A percentile compares a stretch with the other conserved stretches of the same genome.
These are phyloP conservation scores for Forbesichthys agassizii DNA, from an alignment of 2,113 vertebrate species.

Conservation along the genomic window DNA sequence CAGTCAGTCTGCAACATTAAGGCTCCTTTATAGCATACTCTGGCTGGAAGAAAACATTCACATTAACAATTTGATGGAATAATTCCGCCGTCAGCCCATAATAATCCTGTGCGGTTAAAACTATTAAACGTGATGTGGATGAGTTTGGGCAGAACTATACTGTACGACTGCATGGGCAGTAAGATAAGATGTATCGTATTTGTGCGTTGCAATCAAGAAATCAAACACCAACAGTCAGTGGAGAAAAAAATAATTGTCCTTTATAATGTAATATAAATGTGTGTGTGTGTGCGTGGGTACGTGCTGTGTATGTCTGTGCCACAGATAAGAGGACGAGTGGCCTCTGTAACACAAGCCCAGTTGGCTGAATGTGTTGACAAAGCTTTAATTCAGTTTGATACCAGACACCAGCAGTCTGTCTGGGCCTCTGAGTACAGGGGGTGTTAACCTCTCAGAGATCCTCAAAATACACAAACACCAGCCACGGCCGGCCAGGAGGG, in stretches of 20 bases:
- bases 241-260: constrained; percentile 26
- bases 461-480: constrained; percentile 77
- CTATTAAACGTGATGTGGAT: constrained; percentile 45
- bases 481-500: constrained; percentile 55
- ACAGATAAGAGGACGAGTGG: constrained; percentile 61
- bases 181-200: constrained; percentile 34
- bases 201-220: constrained; percentile 39
- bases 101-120: constrained; percentile 27
- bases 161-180: constrained; percentile 54
- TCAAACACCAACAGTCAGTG: constrained; percentile 38
- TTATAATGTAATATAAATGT: constrained; percentile 32
- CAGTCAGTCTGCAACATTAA: constrained; percentile 11
- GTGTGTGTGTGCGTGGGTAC: constrained; percentile 25
- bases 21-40: constrained; percentile 42
- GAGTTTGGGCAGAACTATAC: constrained; percentile 44
- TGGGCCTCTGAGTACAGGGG: constrained; percentile 67
- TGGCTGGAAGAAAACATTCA: constrained; percentile 28
- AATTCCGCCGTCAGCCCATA: constrained; percentile 32
- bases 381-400: constrained; percentile 80
- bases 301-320: constrained; percentile 49
- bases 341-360: constrained; percentile 70
- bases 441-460: constrained; percentile 78
- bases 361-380: constrained; percentile 78
- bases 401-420: constrained; percentile 74
- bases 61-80: constrained; percentile 34